phyloP scores from a whole-genome alignment of 2,888 invertebrate species.

The Graphium colonna region DNA sequence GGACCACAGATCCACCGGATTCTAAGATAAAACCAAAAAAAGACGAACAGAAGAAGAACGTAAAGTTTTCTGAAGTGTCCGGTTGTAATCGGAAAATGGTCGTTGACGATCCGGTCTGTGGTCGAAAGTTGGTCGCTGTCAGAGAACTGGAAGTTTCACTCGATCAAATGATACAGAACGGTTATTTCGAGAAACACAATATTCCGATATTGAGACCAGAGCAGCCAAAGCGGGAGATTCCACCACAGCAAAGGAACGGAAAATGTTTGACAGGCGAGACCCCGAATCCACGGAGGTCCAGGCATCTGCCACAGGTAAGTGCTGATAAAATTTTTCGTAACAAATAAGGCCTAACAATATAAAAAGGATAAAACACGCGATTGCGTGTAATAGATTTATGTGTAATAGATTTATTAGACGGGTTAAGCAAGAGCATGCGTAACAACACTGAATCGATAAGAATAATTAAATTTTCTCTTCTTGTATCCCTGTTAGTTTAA shows the following conservation, averaged over 20 bases:
- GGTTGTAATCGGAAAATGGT: slow-evolving; percentile 71
- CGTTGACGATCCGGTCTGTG: slow-evolving; percentile 66
- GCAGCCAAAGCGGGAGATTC: slow-evolving; percentile 50
- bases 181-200: slow-evolving; percentile 73
- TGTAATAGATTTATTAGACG: too few relatives aligned
- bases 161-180: slow-evolving; percentile 75
- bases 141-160: slow-evolving; percentile 72
- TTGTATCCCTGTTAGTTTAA: too few relatives aligned
- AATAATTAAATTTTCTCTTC: too few relatives aligned
- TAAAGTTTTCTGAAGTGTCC: slow-evolving; percentile 75
- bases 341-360: too few relatives aligned
- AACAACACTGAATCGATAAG: too few relatives aligned
- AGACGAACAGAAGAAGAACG: slow-evolving; percentile 70
- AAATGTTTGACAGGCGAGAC: slow-evolving; percentile 55
- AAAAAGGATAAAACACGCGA: too few relatives aligned
- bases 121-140: slow-evolving; percentile 68
- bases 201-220: slow-evolving; percentile 61
- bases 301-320: slow-evolving; percentile 69
- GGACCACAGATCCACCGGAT: slow-evolving; percentile 60
- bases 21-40: slow-evolving; percentile 48
- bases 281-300: slow-evolving; percentile 48
- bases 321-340: too few relatives aligned
- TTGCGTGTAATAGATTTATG: too few relatives aligned
- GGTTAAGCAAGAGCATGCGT: too few relatives aligned
- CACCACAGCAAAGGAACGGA: slow-evolving; percentile 55